Percentiles rank a stretch among this genome's conserved stretches.
These are phyloP conservation scores for Ophraella communa DNA, from an alignment of 2,888 invertebrate species.

Conservation along the genomic window DNA sequence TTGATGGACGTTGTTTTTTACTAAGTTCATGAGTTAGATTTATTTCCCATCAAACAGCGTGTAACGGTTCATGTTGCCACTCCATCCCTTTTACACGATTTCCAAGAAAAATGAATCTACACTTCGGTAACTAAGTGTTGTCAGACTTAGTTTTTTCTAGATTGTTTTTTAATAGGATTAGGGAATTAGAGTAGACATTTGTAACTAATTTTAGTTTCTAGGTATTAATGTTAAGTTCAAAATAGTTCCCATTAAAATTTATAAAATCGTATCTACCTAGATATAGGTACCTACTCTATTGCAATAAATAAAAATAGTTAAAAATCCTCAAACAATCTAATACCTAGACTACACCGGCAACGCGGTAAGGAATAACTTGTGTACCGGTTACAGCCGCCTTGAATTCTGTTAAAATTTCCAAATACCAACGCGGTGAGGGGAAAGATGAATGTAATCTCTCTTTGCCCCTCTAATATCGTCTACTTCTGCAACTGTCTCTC, in stretches of 20 bases:
- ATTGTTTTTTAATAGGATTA: not conserved
- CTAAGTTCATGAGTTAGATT: not conserved
- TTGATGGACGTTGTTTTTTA: not conserved
- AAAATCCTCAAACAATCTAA: not conserved
- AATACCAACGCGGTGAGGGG: constrained; percentile 18
- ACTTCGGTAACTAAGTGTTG: not conserved
- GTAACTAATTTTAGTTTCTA: too few relatives aligned
- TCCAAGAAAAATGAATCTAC: not conserved
- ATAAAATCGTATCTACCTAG: too few relatives aligned
- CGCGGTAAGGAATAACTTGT: not conserved
- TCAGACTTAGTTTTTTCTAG: not conserved
- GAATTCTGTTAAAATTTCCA: constrained; percentile 23
- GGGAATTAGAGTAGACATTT: too few relatives aligned
- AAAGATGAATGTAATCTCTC: not conserved
- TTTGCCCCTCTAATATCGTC: constrained; percentile 4
- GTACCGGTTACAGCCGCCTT: constrained; percentile 12
- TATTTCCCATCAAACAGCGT: not conserved
- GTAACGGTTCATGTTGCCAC: not conserved
- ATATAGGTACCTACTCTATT: too few relatives aligned
- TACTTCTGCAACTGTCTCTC: not conserved
- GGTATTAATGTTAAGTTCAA: too few relatives aligned
- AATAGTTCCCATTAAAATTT: too few relatives aligned
- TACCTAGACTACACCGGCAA: not conserved
- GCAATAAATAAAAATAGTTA: too few relatives aligned
- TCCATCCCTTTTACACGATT: not conserved